A percentile compares a stretch with the other conserved stretches of the same genome.
These are phyloP conservation scores for Sphenodon punctatus DNA, from an alignment of 2,797 vertebrate genomes.

Conservation along the genomic window DNA sequence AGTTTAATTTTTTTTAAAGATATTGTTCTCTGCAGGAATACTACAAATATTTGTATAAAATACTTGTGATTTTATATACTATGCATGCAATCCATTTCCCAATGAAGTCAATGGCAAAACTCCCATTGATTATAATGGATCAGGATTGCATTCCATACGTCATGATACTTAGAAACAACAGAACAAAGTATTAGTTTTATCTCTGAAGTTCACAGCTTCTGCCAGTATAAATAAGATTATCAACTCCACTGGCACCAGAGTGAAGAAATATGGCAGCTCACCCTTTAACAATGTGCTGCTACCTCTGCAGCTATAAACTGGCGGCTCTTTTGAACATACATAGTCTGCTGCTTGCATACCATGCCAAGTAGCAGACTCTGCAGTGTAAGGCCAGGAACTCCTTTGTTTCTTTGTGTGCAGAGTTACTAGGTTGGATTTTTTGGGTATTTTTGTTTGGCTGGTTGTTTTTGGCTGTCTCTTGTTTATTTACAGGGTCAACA, in stretches of 20 bases:
- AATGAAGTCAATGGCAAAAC: no score
- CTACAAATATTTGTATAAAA: neutral
- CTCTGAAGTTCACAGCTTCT: slow-evolving; percentile 9
- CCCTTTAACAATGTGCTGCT: neutral
- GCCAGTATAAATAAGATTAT: slow-evolving; percentile 6
- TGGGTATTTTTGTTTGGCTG: neutral
- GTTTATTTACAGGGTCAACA: neutral
- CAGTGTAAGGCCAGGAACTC: neutral
- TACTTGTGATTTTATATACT: neutral
- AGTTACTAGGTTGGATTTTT: neutral
- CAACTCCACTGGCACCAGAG: neutral
- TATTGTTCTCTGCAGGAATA: neutral
- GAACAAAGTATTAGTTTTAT: neutral
- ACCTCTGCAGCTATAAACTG: neutral
- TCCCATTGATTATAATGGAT: no score
- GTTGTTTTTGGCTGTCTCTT: neutral
- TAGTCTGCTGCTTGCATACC: neutral
- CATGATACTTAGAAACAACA: neutral
- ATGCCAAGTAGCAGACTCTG: neutral
- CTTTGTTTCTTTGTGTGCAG: neutral
- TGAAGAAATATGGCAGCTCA: neutral
- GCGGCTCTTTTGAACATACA: neutral
- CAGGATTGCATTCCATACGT: no score
- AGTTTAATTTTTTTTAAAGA: neutral
- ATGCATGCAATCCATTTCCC: neutral